Percentiles rank a stretch among this genome's conserved stretches.
Conservation (phyloP, 2,888 invertebrate genomes). For the Amaurobius ferox region DNA sequence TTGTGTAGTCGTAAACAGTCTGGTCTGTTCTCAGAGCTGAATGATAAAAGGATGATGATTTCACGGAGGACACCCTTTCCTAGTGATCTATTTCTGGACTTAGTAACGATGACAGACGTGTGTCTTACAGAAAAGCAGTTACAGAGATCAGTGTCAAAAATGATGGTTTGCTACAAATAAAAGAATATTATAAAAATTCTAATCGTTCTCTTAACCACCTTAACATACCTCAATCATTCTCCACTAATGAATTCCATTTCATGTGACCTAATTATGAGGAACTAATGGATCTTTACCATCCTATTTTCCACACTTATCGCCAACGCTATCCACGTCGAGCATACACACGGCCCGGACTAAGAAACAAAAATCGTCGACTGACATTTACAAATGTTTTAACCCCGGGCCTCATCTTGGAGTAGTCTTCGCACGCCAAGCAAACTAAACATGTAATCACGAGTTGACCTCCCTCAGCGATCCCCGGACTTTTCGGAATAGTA, state of each 20-base stretch:
- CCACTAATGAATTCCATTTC: not conserved
- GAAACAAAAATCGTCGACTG: not conserved
- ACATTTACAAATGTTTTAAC: slow-evolving; percentile 18
- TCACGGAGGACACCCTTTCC: too few species aligned
- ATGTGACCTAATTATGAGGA: not conserved
- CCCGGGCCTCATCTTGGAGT: not conserved
- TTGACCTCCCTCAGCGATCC: not conserved
- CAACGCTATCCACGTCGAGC: not conserved
- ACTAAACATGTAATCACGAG: slow-evolving; percentile 25
- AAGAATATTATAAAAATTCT: too few species aligned
- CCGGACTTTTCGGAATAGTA: slow-evolving; percentile 14
- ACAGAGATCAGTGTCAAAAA: too few species aligned
- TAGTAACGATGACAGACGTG: too few species aligned
- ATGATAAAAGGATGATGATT: too few species aligned
- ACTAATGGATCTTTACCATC: not conserved
- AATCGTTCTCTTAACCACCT: too few species aligned
- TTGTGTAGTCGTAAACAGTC: too few species aligned
- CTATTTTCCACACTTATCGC: not conserved
- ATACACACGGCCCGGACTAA: not conserved
- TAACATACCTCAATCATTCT: too few species aligned
- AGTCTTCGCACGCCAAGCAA: not conserved
- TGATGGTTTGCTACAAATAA: too few species aligned
- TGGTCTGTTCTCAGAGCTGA: too few species aligned
- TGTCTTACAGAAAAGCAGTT: too few species aligned
- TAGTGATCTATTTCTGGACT: too few species aligned